Base-by-base conservation (phyloP, 2,888 invertebrate species). In the Spodoptera picta region DNA sequence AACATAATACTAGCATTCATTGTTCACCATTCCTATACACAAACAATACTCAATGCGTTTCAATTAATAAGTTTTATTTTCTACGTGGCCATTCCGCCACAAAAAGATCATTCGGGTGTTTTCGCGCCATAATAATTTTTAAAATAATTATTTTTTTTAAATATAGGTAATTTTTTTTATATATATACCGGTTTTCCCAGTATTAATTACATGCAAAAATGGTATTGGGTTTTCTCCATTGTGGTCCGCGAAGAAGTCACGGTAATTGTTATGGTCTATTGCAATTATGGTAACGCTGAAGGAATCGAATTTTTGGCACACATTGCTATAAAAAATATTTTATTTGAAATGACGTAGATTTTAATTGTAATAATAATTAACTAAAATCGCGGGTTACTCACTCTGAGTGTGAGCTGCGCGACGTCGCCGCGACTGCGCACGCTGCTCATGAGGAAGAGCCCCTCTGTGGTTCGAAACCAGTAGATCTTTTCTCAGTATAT, bases 1-100 rank as follows among this genome's bases (percentile, higher is more conserved):
- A 67, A 65, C 66, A 73, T 69, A 70, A 69, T 73, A 54, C 49
- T 59, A 73, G 60, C 53, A 80, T 73, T 75, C 78, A 78, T 79
- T 75, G 75, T 80, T 80, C 76, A 65, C 53, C 75, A 54, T 61
- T 66, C 65, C 51, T 19, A 19, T 19, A 19, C 19, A 62, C 62
- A 66, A 69, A 67, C 60, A 71, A 54, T 73, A 43, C 55, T 49
- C 50, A 60, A 54, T 57, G 42, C 62, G 66, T 49, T 60, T 45
- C 36, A 65, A 43, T 65, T 46, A 61, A 56, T 46, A 49, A 47
- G 23, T 11, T 54, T 24, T 7, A 12, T 3, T 41, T 54, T 23
- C 41, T 10, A 31, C 45, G 5, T 41, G 14, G 1, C 11, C 19
- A 44, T 2, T 48, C 41, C 43, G 49, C 54, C 14, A n/a, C 9